These are phyloP conservation scores for Folsomia manolachei DNA, from an alignment of 2,888 invertebrate genomes.

Conservation along the genomic window DNA sequence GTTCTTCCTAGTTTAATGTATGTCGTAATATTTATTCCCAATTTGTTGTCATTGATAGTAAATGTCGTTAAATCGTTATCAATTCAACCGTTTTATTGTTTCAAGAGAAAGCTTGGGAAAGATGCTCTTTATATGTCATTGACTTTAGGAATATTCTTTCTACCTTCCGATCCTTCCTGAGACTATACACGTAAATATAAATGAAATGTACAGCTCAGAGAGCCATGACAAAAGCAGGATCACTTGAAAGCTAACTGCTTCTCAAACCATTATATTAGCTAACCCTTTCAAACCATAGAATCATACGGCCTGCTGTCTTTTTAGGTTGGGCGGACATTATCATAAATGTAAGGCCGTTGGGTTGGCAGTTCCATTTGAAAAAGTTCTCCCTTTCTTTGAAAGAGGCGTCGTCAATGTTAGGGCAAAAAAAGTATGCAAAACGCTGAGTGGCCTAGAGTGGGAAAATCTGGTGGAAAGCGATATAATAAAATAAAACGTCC, in stretches of 20 bases:
- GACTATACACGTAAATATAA: neutral
- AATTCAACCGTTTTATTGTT: too few species aligned
- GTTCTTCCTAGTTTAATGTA: too few species aligned
- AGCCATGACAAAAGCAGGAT: neutral
- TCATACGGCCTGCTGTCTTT: too few species aligned
- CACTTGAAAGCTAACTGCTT: neutral
- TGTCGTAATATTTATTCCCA: too few species aligned
- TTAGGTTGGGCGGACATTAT: too few species aligned
- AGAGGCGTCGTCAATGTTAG: neutral
- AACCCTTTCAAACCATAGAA: slow-evolving; percentile 1
- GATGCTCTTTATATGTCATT: too few species aligned
- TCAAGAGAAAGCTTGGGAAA: too few species aligned
- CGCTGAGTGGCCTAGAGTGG: slow-evolving; percentile 6
- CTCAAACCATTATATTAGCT: neutral
- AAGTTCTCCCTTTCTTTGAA: neutral
- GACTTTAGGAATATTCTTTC: too few species aligned
- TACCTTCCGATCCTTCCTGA: too few species aligned
- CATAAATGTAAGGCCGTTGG: slow-evolving; percentile 15
- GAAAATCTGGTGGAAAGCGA: slow-evolving; percentile 19
- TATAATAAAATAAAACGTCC: slow-evolving; percentile 35
- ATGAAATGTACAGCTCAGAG: neutral
- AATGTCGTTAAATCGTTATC: too few species aligned
- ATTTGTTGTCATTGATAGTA: too few species aligned
- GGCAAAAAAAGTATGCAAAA: slow-evolving; percentile 3
- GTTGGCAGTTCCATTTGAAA: slow-evolving; percentile 16